Conservation (phyloP, 2,113 vertebrate genomes). For the Lates calcarifer region DNA sequence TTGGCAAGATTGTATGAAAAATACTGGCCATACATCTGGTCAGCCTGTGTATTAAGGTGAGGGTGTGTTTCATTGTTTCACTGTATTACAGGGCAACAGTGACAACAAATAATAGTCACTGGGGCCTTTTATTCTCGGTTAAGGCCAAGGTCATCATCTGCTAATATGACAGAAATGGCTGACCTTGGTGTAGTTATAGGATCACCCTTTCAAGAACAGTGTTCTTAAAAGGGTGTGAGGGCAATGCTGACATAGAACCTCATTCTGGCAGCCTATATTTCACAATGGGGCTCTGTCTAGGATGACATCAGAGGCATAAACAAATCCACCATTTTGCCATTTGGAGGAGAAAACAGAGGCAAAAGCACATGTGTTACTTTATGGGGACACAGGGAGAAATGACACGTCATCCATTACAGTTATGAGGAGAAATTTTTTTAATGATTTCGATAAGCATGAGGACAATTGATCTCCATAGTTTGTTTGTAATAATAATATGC, state of each 20-base stretch:
- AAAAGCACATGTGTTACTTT: background rate
- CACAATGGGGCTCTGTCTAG: conserved; percentile 16
- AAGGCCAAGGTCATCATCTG: conserved; percentile 26
- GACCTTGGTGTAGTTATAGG: conserved; percentile 6
- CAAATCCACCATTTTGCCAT: background rate
- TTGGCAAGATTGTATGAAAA: conserved; percentile 44
- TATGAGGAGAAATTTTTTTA: background rate
- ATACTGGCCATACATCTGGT: conserved; percentile 55
- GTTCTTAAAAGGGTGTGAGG: conserved; percentile 38
- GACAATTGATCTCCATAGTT: background rate
- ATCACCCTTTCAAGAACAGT: background rate
- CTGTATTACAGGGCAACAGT: conserved; percentile 38
- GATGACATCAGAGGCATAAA: conserved; percentile 25
- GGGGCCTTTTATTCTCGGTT: conserved; percentile 5
- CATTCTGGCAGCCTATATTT: conserved; percentile 10
- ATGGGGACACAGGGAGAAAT: background rate
- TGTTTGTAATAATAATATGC: background rate
- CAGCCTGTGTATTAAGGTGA: conserved; percentile 39
- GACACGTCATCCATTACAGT: background rate
- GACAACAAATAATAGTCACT: conserved; percentile 39
- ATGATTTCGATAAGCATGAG: background rate
- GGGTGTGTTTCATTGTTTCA: conserved; percentile 38
- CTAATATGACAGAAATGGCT: conserved; percentile 31
- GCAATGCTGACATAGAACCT: conserved; percentile 12
- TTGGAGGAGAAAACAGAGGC: background rate